Base-by-base conservation (phyloP, 1,140 invertebrate species). In the Drosophila kurseongensis region DNA sequence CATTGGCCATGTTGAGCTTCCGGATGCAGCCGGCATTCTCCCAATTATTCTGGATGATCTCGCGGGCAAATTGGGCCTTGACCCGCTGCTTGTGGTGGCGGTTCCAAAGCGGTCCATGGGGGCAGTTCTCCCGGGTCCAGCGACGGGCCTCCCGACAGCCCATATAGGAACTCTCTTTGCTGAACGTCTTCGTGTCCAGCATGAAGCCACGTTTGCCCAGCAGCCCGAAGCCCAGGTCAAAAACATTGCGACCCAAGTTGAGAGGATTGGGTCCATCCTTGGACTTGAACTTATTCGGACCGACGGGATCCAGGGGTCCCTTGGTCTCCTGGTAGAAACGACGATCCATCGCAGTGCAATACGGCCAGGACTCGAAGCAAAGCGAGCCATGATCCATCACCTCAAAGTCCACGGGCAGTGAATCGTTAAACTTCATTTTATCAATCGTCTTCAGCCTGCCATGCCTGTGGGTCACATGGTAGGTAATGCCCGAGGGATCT, bases 51-150 rank as follows among this genome's bases (percentile, higher is more conserved):
- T 14, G 5, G 0, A 88, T 72, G 2, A 88, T 88, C 12, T 66
- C n/a, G 1, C 84, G 76, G 13, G 62, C 51, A 14, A 23, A 65
- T 4, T 50, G 61, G 3, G 71, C 57, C n/a, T 35, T 9, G 2
- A 74, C 12, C 32, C 55, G 10, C 12, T 60, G 52, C 16, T 75
- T 71, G 0, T 65, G 10, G 3, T 75, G 76, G 3, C 35, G 41
- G 7, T 36, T 45, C 6, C 4, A 1, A 0, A 89, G 48, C 1
- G 14, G 14, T 0, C 84, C 84, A 38, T 89, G 80, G 0, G 51
- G 66, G 9, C 80, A 89, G 36, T 89, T 50, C 44, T 84, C 69
- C 5, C 52, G 50, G 35, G 80, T 78, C 84, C 84, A 84, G n/a
- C 52, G 60, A 2, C 84, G 80, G 2, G 56, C 48, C 0, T 40